A percentile compares a stretch with the other conserved stretches of the same genome.
These are phyloP conservation scores for Zonotrichia leucophrys DNA, from an alignment of 2,113 vertebrate species.

Conservation along the genomic window DNA sequence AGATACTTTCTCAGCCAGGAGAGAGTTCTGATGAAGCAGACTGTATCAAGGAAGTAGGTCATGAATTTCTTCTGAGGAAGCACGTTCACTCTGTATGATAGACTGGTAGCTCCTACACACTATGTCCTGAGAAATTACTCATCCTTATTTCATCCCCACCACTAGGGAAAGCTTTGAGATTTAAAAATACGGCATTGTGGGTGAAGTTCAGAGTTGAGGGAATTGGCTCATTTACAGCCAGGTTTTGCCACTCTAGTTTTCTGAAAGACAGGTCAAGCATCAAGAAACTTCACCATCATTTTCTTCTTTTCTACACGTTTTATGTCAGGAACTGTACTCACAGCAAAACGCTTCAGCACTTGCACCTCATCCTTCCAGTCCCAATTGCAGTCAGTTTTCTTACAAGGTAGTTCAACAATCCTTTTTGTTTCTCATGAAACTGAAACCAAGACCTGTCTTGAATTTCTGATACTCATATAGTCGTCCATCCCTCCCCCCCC, in stretches of 20 bases:
- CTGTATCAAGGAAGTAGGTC: background rate
- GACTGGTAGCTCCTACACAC: background rate
- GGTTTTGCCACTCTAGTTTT: background rate
- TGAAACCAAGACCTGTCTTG: background rate
- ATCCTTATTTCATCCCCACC: background rate
- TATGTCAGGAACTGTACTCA: background rate
- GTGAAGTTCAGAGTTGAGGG: background rate
- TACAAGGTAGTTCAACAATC: background rate
- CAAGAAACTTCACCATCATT: background rate
- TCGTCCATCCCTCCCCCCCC: too few species aligned
- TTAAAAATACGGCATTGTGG: background rate
- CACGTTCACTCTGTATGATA: background rate
- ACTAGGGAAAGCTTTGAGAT: background rate
- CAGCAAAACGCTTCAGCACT: background rate
- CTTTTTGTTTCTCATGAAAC: background rate
- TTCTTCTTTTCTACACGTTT: background rate
- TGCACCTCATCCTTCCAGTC: background rate
- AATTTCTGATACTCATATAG: background rate
- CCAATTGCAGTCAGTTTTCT: background rate
- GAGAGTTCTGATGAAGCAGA: background rate
- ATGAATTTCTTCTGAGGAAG: background rate
- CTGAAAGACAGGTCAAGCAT: background rate
- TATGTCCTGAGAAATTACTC: background rate
- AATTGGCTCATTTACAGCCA: background rate
- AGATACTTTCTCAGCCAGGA: background rate